Base-by-base conservation (phyloP, 2,888 invertebrate species). In the Troides aeacus region DNA sequence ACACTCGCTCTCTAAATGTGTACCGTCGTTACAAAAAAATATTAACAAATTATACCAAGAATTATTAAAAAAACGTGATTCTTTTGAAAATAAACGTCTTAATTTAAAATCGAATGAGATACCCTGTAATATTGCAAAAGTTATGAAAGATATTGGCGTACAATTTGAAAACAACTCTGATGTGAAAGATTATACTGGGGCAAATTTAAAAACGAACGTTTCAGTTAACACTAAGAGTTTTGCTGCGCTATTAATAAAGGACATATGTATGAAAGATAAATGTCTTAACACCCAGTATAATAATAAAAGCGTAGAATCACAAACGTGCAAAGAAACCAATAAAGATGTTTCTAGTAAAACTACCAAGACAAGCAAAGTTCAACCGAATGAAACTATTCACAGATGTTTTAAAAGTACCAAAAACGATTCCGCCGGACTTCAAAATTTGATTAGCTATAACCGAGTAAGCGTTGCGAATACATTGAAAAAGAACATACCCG, bases 1-100 rank as follows among this genome's bases (percentile, higher is more conserved):
- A 12, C 74, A 72, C 7, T 68, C 62, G 23, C 66, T 78, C n/a
- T 66, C 66, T 23, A 56, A 66, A 42, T 42, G 24, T 46, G 71
- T 84, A 59, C 86, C 87, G 0, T 76, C 71, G 61, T 65, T 87
- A 23, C 77, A 86, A 65, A 88, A 85, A 79, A 90, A 91, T 64
- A 86, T 92, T 10, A 82, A 83, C 59, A 76, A 72, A 36, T 75
- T 90, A 21, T 86, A 82, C 73, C 24, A 79, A 0, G 88, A 87
- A 69, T 71, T 90, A 18, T 81, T 76, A 59, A 87, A 84, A 71
- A 88, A 83, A 77, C 79, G 84, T 46, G 85, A 85, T 0, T 86
- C 86, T 72, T 46, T 76, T 2, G 36, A 81, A 0, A 81, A 79
- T 46, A 46, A 46, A 58, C 81, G 77, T 2, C 21, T 7, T 17